Evolutionary conservation across 2,888 invertebrate species (phyloP), one percentile per base, ranked within the genome.

Genomic region (Cephonodes hylas): DNA sequence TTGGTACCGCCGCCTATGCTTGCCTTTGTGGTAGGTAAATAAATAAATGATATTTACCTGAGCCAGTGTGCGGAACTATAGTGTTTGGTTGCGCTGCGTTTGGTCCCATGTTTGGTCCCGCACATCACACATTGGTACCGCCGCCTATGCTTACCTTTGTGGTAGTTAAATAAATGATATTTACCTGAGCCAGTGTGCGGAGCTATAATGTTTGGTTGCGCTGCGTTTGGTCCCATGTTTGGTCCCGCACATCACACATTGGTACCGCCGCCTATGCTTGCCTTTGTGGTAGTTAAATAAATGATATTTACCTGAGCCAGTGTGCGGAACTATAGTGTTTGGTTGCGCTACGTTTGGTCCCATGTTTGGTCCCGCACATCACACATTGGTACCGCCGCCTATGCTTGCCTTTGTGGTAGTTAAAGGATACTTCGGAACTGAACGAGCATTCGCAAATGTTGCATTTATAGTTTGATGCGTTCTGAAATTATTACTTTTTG

Each of bases 401-500:
- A 61, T 91, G 90, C 62, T 78, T 85, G 57, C 77, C 77, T 1
- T 45, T 71, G 59, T 91, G 90, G 59, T 89, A 89, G 63, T 81
- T 86, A 66, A 70, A 86, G 0, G 89, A 82, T 0, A 88, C 75
- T 3, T 83, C 84, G 0, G 77, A 73, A 0, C 72, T 73, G 70
- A 89, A 89, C 0, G 81, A 70, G 18, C 89, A 85, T 1, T 76
- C 71, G 62, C 91, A 91, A 5, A 85, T 69, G 0, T 66, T 25
- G 58, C 91, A 91, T 66, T 71, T 83, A 65, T 70, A 77, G 20
- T 80, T 76, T 0, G 80, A 69, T 0, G 76, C 71, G 46, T 85
- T 76, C 89, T 88, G 80, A 1, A 61, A 31, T 7, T 8, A n/a
- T n/a, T n/a, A n/a, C n/a, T n/a, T n/a, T n/a, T n/a, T n/a, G n/a